Conservation (phyloP, 2,797 vertebrate genomes). For the Morelia viridis region DNA sequence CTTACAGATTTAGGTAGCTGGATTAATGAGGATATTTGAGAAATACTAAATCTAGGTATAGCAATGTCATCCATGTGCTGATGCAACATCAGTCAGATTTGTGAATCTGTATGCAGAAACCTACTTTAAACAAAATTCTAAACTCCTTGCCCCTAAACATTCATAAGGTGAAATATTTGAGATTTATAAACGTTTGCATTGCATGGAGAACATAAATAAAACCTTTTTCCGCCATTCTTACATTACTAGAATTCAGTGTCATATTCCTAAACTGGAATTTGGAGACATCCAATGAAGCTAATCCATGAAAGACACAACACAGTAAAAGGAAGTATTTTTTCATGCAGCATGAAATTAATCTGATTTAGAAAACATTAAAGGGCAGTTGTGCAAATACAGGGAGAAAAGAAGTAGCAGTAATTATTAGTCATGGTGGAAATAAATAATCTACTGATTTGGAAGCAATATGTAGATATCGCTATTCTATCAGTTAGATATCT, state of each 20-base stretch:
- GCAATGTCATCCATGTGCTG: not conserved
- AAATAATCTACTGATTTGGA: not conserved
- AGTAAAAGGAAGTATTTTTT: not conserved
- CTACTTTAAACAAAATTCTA: not conserved
- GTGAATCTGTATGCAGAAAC: not conserved
- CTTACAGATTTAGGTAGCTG: not conserved
- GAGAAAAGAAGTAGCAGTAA: not conserved
- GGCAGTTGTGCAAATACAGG: not conserved
- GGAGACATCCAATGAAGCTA: not conserved
- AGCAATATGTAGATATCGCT: not conserved
- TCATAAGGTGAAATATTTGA: not conserved
- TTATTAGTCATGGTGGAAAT: not conserved
- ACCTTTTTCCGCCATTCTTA: not conserved
- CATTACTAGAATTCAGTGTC: not conserved
- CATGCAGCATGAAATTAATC: not conserved
- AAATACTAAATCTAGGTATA: not conserved
- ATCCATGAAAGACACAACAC: not conserved
- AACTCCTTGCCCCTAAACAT: not conserved
- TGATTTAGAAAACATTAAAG: not conserved
- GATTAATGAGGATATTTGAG: not conserved
- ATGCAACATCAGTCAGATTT: not conserved
- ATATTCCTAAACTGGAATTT: not conserved
- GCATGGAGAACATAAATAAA: not conserved
- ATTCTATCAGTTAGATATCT: not conserved
- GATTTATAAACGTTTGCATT: not conserved